Evolutionary conservation across 2,888 invertebrate species (phyloP).

Genomic region (Spisula solida): DNA sequence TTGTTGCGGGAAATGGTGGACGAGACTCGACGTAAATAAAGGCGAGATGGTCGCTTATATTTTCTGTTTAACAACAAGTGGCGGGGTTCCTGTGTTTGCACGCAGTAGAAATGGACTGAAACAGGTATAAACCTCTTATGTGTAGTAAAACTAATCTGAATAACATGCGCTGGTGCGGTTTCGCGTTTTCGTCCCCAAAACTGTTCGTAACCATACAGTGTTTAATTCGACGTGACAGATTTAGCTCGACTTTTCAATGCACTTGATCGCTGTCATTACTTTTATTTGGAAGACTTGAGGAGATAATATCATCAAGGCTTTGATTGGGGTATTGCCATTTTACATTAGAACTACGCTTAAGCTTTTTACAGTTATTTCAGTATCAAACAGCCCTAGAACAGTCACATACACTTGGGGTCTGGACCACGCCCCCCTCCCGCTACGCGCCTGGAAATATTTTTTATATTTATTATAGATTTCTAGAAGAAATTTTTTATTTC

Average conservation of each 20-base stretch:
- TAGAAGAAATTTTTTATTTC: too few species aligned
- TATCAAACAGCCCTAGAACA: too few species aligned
- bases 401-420: too few species aligned
- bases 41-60: constrained; percentile 92
- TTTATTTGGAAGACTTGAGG: too few species aligned
- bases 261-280: too few species aligned
- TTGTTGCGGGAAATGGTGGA: constrained; percentile 27
- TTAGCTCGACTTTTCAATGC: background rate
- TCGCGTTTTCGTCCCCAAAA: background rate
- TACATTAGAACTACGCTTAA: too few species aligned
- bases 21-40: constrained; percentile 13
- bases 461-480: too few species aligned
- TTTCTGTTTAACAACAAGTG: constrained; percentile 94
- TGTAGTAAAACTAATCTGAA: background rate
- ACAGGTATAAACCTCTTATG: constrained; percentile 81
- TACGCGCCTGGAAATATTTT: too few species aligned
- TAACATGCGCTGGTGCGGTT: background rate
- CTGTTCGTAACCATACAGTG: background rate
- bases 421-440: too few species aligned
- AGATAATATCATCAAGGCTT: too few species aligned
- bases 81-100: constrained; percentile 96
- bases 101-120: constrained; percentile 94
- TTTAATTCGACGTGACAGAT: background rate
- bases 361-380: too few species aligned
- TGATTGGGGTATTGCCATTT: too few species aligned